phyloP scores from a whole-genome alignment of 92 coral and sea anemone species.

The Phymanthus crucifer region DNA sequence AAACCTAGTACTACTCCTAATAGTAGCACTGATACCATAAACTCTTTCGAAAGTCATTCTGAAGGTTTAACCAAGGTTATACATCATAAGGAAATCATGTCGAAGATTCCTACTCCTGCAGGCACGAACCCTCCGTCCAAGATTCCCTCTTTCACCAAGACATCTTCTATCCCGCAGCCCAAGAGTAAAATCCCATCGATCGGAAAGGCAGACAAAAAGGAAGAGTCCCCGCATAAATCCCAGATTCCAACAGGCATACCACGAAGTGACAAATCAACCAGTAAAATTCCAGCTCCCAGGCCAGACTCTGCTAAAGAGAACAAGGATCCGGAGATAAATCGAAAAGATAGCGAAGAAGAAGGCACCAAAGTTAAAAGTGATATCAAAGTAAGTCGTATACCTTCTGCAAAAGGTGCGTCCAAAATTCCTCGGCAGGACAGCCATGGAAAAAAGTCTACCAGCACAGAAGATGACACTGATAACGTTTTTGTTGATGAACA shows the following conservation, averaged over 20 bases:
- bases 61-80: slow-evolving; percentile 35
- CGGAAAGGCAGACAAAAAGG: slow-evolving; percentile 58
- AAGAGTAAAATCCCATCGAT: slow-evolving; percentile 80
- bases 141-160: slow-evolving; percentile 64
- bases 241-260: slow-evolving; percentile 66
- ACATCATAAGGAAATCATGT: slow-evolving; percentile 57
- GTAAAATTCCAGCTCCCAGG: slow-evolving; percentile 59
- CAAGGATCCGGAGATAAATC: slow-evolving; percentile 58
- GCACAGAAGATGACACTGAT: slow-evolving; percentile 24
- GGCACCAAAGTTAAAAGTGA: slow-evolving; percentile 22
- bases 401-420: slow-evolving; percentile 66
- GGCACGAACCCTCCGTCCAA: slow-evolving; percentile 53
- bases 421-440: slow-evolving; percentile 63
- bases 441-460: slow-evolving; percentile 21
- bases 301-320: slow-evolving; percentile 86
- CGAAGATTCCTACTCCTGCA: slow-evolving; percentile 80
- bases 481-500: slow-evolving; percentile 8
- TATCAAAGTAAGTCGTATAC: slow-evolving; percentile 62
- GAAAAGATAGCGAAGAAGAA: slow-evolving; percentile 37
- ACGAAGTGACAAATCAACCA: slow-evolving; percentile 45
- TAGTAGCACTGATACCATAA: slow-evolving; percentile 42
- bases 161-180: slow-evolving; percentile 43
- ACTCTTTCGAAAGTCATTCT: slow-evolving; percentile 31
- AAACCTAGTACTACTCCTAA: neutral
- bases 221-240: slow-evolving; percentile 54